Evolutionary conservation across 1,140 invertebrate genomes (phyloP).

Genomic region (Drosophila teissieri): DNA sequence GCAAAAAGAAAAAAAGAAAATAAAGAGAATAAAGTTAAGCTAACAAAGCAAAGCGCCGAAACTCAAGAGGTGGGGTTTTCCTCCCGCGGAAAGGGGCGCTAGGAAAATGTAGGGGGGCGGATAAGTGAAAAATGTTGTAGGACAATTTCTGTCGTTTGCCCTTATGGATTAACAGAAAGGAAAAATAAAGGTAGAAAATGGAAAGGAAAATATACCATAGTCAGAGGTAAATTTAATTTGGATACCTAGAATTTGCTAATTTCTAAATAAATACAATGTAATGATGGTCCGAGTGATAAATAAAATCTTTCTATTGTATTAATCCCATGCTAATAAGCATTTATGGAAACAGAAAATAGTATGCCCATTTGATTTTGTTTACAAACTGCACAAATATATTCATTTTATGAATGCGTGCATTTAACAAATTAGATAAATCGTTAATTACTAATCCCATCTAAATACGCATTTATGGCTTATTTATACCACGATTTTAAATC

Average conservation of each 20-base stretch:
- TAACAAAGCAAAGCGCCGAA: conserved; percentile 38
- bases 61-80: conserved; percentile 20
- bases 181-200: background rate
- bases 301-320: background rate
- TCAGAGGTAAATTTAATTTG: background rate
- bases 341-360: background rate
- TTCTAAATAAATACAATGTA: background rate
- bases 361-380: background rate
- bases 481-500: background rate
- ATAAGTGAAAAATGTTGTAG: conserved; percentile 51
- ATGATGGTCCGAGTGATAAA: background rate
- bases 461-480: background rate
- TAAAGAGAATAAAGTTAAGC: conserved; percentile 40
- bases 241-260: background rate
- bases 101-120: conserved; percentile 14
- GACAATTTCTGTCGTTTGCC: conserved; percentile 18
- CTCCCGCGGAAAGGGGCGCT: background rate
- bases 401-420: too few relatives aligned
- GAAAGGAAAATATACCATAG: background rate
- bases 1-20: conserved; percentile 3
- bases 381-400: background rate
- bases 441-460: background rate
- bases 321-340: background rate
- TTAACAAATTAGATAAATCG: background rate
- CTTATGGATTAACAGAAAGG: conserved; percentile 10